Base-by-base conservation (phyloP, 2,888 invertebrate genomes). In the Drosophila rellima region DNA sequence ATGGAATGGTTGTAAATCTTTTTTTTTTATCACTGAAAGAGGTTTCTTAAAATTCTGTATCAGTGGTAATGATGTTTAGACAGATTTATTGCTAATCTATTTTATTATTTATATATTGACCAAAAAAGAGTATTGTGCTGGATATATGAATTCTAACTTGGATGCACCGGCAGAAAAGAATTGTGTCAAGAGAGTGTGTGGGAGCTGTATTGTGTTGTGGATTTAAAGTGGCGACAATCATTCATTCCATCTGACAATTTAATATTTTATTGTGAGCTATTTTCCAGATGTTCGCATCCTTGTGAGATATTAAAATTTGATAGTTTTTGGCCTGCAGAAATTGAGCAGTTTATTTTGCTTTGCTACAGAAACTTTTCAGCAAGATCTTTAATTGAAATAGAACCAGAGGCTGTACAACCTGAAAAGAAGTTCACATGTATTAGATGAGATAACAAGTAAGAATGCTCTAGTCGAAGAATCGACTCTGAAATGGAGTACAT, bases 381-480 rank as follows among this genome's bases (percentile, higher is more conserved):
- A 54, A 90, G 78, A 65, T 89, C 86, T 82, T 91, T 91, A 72
- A 89, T 88, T 50, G 91, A 93, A 79, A 94, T 94, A 85, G 95
- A 95, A 92, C 94, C 94, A 91, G 94, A 92, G 86, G 94, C 94
- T 90, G 94, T 94, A 66, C 80, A 76, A 80, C 77, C 88, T 88
- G 76, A 77, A 83, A 55, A 59, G 78, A 80, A 66, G 56, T 61
- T 29, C 37, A 45, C 55, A 37, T 35, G 44, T 44, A 45, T 61
- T 61, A 61, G 55, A 61, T 45, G 17, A 20, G 23, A 18, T 57
- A 29, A 48, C 23, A 45, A 61, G 26, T 52, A 54, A 54, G 60
- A 51, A 29, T 61, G 29, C 51, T 42, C 56, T 56, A 56, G 17
- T 33, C 45, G 42, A 47, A 29, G 13, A 20, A 42, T 42, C 54